phyloP scores from a whole-genome alignment of 2,113 vertebrate species.

The Onychorhynchus coronatus region DNA sequence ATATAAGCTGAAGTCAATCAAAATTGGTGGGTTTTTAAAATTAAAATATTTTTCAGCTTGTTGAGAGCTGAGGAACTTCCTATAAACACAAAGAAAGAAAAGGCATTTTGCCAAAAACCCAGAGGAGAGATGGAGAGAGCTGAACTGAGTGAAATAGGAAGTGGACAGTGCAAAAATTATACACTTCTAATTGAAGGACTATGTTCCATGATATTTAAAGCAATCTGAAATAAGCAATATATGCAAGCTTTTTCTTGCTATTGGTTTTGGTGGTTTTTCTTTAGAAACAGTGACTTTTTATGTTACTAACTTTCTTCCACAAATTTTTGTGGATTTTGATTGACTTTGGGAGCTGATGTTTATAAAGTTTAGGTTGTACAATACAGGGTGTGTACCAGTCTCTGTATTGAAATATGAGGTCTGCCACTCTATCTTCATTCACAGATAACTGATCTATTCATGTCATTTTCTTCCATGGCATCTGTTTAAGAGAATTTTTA shows the following conservation, averaged over 20 bases:
- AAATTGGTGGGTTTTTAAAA: background rate
- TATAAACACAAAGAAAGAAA: background rate
- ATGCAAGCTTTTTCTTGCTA: background rate
- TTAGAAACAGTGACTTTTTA: background rate
- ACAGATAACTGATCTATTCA: background rate
- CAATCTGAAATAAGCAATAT: background rate
- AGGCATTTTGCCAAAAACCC: background rate
- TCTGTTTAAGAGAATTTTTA: background rate
- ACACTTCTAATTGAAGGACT: background rate
- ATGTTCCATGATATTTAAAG: background rate
- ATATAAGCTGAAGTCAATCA: background rate
- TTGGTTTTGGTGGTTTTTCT: background rate
- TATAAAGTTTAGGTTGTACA: background rate
- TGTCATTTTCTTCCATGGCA: background rate
- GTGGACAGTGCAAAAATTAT: background rate
- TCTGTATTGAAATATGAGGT: background rate
- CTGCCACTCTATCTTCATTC: background rate
- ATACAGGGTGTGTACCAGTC: background rate
- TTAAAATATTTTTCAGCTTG: background rate
- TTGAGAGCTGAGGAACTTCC: background rate
- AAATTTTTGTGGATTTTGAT: background rate
- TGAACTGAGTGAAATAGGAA: background rate
- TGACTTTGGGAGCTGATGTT: background rate
- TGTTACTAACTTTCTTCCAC: background rate
- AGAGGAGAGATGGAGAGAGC: background rate